phyloP scores from a whole-genome alignment of 1,140 invertebrate genomes.

The Agrypnia vestita region DNA sequence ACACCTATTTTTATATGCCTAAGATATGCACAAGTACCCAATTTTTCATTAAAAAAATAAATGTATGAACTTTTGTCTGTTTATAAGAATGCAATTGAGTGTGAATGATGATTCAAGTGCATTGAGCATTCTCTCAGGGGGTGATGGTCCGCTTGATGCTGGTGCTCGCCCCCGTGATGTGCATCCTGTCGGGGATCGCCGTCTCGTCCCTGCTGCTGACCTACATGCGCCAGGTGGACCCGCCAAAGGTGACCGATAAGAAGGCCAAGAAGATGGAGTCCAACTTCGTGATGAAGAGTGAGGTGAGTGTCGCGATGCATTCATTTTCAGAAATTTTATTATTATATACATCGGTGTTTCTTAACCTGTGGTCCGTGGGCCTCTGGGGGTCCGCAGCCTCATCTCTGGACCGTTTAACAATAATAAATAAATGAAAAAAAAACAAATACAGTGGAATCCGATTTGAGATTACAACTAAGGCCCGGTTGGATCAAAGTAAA shows the following conservation, averaged over 20 bases:
- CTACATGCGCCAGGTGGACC: constrained; percentile 91
- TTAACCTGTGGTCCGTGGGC: too few relatives aligned
- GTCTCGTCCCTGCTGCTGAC: constrained; percentile 91
- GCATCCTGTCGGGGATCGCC: constrained; percentile 95
- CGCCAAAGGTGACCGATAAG: constrained; percentile 72
- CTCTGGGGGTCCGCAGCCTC: too few relatives aligned
- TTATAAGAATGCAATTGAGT: background rate
- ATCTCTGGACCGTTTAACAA: too few relatives aligned
- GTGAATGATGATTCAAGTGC: background rate
- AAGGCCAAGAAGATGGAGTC: constrained; percentile 84
- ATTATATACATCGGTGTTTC: too few relatives aligned
- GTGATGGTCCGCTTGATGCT: constrained; percentile 99
- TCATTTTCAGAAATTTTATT: background rate
- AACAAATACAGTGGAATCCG: too few relatives aligned
- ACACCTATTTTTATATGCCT: too few relatives aligned
- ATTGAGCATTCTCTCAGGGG: constrained; percentile 76
- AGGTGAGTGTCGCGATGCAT: constrained; percentile 73
- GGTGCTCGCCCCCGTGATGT: constrained; percentile 98
- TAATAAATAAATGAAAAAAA: too few relatives aligned
- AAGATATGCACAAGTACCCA: too few relatives aligned
- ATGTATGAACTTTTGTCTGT: too few relatives aligned
- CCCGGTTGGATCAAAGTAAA: too few relatives aligned
- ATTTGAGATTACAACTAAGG: too few relatives aligned
- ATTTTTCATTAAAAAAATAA: too few relatives aligned
- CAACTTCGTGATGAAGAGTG: constrained; percentile 89